Evolutionary conservation across 2,888 invertebrate genomes (phyloP), one percentile per base, ranked within the genome.

Genomic region (Andrena bicolor): DNA sequence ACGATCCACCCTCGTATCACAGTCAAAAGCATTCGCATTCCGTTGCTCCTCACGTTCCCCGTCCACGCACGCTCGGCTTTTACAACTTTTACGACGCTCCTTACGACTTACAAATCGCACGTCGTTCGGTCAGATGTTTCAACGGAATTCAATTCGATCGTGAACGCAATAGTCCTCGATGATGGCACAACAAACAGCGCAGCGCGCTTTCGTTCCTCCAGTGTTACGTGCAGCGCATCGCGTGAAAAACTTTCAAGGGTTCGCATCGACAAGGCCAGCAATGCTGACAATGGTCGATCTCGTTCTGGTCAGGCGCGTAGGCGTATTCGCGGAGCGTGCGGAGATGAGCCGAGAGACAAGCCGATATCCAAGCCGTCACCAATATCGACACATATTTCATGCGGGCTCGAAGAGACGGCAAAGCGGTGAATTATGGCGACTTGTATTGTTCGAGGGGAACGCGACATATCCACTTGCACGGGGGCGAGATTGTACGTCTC

Each of bases 1-100:
- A 80, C 75, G 82, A 85, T 85, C 77, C 83, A 86, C 85, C 83
- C 82, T 80, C 69, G 82, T 90, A 89, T 90, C 90, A 89, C 90
- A 90, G 89, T 85, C 85, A 80, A 72, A 77, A 84, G 80, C 84
- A 81, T 41, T 86, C 63, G 66, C 70, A 28, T 32, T 53, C 64
- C 73, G 13, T n/a, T 28, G 49, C 28, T 26, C 51, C 56, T 26
- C 48, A 51, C 60, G 35, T 65, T 10, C 26, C 23, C 35, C 23
- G 30, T 41, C 48, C 56, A 53, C 56, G 23, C 56, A 58, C 60
- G 70, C 10, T 69, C 28, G 26, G 23, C 20, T 20, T 23, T 23
- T 10, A 10, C 23, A 56, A 3, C 56, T 20, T 23, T 23, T 56
- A 8, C 23, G 8, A 56, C 10, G 56, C 20, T 26, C 56, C 10